Evolutionary conservation across 37 sponge, comb jelly and placozoan genomes (phyloP).

Genomic region (Chondrosia reniformis): DNA sequence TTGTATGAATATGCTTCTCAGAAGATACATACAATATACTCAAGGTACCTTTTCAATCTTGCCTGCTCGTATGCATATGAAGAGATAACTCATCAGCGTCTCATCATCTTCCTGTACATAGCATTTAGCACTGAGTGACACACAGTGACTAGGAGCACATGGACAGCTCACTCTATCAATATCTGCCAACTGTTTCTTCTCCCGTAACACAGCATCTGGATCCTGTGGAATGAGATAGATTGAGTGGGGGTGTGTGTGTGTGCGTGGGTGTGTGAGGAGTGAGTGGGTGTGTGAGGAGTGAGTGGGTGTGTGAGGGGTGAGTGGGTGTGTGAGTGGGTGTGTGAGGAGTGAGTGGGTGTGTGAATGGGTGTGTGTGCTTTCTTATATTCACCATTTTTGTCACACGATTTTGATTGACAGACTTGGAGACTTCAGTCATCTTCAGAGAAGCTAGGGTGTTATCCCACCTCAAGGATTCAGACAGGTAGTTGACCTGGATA

Average conservation of each 20-base stretch:
- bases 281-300: neutral
- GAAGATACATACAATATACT: neutral
- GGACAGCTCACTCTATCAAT: conserved; percentile 51
- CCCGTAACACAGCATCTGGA: conserved; percentile 80
- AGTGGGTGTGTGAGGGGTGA: neutral
- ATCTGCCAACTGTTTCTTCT: conserved; percentile 60
- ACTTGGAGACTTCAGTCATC: neutral
- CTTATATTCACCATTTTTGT: neutral
- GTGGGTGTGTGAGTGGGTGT: neutral
- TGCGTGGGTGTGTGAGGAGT: neutral
- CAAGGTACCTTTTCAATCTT: neutral
- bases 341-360: neutral
- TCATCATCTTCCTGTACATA: conserved; percentile 60
- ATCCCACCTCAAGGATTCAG: conserved; percentile 69
- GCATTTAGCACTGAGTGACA: neutral
- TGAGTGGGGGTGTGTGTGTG: neutral
- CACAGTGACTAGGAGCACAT: neutral
- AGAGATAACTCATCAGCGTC: conserved; percentile 72
- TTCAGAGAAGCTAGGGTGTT: conserved; percentile 62
- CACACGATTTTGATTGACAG: conserved; percentile 49
- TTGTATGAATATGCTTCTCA: neutral
- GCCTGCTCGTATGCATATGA: conserved; percentile 83
- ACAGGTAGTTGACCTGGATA: conserved; percentile 48
- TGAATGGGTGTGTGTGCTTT: too few species aligned
- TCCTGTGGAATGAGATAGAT: too few species aligned